These are phyloP conservation scores for Piscicola geometra DNA, from an alignment of 2,888 invertebrate genomes.

Conservation along the genomic window DNA sequence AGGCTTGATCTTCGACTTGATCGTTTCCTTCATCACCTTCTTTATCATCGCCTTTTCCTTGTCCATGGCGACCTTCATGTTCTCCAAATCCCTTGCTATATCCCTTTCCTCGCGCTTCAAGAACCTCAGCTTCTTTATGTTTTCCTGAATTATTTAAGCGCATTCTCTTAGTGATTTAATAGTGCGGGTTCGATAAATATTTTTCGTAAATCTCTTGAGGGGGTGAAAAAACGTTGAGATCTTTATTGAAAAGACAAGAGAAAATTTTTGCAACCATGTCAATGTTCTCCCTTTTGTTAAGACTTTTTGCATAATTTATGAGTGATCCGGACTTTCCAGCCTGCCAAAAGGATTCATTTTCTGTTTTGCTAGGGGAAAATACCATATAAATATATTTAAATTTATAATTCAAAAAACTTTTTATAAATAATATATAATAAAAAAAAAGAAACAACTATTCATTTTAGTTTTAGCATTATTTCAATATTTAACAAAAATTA, in stretches of 20 bases:
- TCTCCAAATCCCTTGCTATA: background rate
- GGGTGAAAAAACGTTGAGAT: no score
- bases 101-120: constrained; percentile 9
- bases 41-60: background rate
- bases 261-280: background rate
- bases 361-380: background rate
- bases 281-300: background rate
- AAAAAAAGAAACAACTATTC: no score
- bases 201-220: background rate
- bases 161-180: background rate
- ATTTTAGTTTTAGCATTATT: no score
- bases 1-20: background rate
- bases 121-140: constrained; percentile 10
- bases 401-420: no score
- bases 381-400: no score
- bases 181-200: background rate
- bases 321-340: background rate
- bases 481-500: no score
- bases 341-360: background rate
- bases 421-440: no score
- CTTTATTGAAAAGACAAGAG: no score
- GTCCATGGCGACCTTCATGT: background rate
- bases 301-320: background rate
- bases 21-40: background rate
- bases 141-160: background rate